These are phyloP conservation scores for Neomicropteryx cornuta DNA, from an alignment of 1,140 invertebrate species.

Conservation along the genomic window DNA sequence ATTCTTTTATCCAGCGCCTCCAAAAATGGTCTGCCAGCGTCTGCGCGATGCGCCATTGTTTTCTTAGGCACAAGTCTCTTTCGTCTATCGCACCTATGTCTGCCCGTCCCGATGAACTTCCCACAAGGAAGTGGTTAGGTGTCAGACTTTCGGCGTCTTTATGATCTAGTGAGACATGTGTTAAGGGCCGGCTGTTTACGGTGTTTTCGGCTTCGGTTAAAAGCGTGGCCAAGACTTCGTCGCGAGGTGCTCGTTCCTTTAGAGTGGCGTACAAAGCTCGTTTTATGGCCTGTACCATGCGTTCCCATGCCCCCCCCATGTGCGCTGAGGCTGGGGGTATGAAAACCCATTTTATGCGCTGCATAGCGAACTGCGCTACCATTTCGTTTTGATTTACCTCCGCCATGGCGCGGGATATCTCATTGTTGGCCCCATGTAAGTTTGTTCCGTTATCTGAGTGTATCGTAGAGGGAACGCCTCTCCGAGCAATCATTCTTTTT, in stretches of 20 bases:
- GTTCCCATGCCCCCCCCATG: constrained; percentile 12
- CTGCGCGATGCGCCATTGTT: no score
- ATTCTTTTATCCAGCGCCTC: no score
- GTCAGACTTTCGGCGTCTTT: no score
- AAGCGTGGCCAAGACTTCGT: constrained; percentile 2
- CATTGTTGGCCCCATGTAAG: constrained; percentile 18
- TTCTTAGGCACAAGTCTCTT: no score
- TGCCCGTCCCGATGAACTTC: no score
- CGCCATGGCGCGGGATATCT: no score
- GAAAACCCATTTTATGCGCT: constrained; percentile 11
- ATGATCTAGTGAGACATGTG: constrained; percentile 11
- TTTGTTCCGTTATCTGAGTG: constrained; percentile 23
- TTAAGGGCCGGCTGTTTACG: constrained; percentile 8
- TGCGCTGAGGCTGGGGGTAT: constrained; percentile 9
- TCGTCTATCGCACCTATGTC: no score
- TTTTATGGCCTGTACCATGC: constrained; percentile 7
- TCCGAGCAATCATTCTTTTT: constrained; percentile 15
- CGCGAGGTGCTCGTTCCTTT: neutral
- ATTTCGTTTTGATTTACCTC: no score
- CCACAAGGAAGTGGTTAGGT: no score
- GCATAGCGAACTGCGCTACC: no score
- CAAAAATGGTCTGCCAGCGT: no score
- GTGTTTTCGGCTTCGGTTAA: constrained; percentile 5
- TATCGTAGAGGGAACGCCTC: constrained; percentile 10
- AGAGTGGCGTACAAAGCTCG: constrained; percentile 4